Percentiles rank a stretch among this genome's conserved stretches.
These are phyloP conservation scores for Aphis gossypii DNA, from an alignment of 1,140 invertebrate genomes.

Conservation along the genomic window DNA sequence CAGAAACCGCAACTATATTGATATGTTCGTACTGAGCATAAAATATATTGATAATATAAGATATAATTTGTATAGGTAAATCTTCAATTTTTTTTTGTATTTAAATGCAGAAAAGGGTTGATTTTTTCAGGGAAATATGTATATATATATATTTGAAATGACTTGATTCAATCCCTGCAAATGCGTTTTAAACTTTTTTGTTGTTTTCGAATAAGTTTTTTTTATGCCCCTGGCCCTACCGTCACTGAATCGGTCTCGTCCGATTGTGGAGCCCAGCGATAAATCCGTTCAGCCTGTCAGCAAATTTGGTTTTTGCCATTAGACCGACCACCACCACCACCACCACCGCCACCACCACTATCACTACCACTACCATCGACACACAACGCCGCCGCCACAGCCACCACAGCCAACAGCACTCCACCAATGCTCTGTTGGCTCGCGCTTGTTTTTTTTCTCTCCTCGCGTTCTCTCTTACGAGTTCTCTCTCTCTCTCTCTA, in stretches of 20 bases:
- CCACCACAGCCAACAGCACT: background rate
- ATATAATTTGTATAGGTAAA: background rate
- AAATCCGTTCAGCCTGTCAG: conserved; percentile 40
- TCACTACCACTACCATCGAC: background rate
- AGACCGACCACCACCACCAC: conserved; percentile 13
- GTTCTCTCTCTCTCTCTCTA: background rate
- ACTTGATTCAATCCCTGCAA: conserved; percentile 26
- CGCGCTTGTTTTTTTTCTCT: background rate
- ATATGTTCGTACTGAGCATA: background rate
- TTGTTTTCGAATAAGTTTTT: conserved; percentile 48
- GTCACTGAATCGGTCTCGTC: conserved; percentile 24
- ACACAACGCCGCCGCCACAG: background rate
- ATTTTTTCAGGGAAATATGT: background rate
- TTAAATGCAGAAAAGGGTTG: background rate
- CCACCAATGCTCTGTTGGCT: conserved; percentile 26
- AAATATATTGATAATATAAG: background rate
- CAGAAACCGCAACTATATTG: background rate
- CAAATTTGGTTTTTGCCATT: conserved; percentile 56
- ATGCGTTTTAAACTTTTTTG: conserved; percentile 46
- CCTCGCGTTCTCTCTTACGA: background rate
- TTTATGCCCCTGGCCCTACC: background rate
- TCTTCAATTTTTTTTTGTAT: background rate
- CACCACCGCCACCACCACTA: background rate
- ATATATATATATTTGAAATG: background rate
- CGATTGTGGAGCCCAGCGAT: conserved; percentile 34